Base-by-base conservation (phyloP, 2,888 invertebrate genomes). In the Acleris sparsana region DNA sequence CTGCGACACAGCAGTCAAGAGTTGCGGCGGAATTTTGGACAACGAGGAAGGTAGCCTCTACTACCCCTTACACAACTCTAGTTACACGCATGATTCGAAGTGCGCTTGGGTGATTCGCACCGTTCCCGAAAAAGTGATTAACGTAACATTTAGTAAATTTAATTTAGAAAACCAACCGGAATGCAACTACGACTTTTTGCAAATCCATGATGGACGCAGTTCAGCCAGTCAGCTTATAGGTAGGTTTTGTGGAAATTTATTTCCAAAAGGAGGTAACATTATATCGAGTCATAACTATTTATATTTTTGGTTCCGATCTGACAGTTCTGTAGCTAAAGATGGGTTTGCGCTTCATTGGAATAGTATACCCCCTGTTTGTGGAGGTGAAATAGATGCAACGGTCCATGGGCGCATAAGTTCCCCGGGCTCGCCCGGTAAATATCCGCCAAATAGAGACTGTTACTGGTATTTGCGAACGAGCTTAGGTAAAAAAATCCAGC, bases 371-470 rank as follows among this genome's bases (percentile, higher is more conserved):
- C 97, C 97, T 74, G 90, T 93, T 56, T 97, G 97, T 77, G 98
- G 98, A 62, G 97, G 96, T 0, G 86, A 89, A 4, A 74, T 95
- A 3, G 84, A 94, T 53, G 93, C 93, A 0, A 81, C 84, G 0
- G 87, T 93, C 4, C 95, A 97, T 79, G 98, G 98, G 1, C 94
- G 94, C 0, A 94, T 99, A 20, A 94, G 93, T 58, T 97, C 97
- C 2, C 98, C 98, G 0, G 98, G 98, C 1, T 97, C 96, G 60
- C 98, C 98, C 0, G 97, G 97, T 13, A 94, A 93, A 70, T 99
- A 98, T 87, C 98, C 98, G 0, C 94, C 94, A 16, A 96, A 97
- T 83, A 93, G 95, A 29, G 97, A 98, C 78, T 99, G 99, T 80
- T 94, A 92, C 64, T 99, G 98, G 98, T 91, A 88, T 53, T 88